These are phyloP conservation scores for Megalops atlanticus DNA, from an alignment of 2,113 vertebrate genomes.

Conservation along the genomic window DNA sequence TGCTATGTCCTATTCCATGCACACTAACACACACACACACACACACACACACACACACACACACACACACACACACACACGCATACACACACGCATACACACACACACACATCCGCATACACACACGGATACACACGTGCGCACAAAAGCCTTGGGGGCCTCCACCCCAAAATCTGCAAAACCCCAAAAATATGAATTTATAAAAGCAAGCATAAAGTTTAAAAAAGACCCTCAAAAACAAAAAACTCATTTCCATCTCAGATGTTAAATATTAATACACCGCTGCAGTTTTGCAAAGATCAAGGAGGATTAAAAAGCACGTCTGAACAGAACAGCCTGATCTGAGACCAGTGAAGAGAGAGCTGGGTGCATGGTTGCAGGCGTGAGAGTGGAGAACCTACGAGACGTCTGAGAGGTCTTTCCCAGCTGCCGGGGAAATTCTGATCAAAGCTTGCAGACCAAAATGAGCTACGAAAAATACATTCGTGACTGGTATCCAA, in stretches of 20 bases:
- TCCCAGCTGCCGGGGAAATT: neutral
- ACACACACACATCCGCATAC: neutral
- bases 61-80: too few relatives aligned
- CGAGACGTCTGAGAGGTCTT: neutral
- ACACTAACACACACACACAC: too few relatives aligned
- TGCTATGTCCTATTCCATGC: neutral
- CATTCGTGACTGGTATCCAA: conserved; percentile 1
- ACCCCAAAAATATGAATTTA: neutral
- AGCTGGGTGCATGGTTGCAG: neutral
- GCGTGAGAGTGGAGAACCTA: neutral
- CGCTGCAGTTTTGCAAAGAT: neutral
- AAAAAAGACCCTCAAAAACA: neutral
- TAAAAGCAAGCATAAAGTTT: neutral
- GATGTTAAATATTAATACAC: conserved; percentile 1
- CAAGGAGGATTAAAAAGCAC: conserved; percentile 1
- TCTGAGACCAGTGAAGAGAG: neutral
- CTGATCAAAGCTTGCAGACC: conserved; percentile 23
- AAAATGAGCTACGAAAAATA: neutral
- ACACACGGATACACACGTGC: too few relatives aligned
- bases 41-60: too few relatives aligned
- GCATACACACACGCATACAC: too few relatives aligned
- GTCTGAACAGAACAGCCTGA: neutral
- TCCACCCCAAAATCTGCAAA: neutral
- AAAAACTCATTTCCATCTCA: neutral
- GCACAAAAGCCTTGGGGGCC: too few relatives aligned